Base-by-base conservation (phyloP, 2,113 vertebrate species). In the Alethe diademata region DNA sequence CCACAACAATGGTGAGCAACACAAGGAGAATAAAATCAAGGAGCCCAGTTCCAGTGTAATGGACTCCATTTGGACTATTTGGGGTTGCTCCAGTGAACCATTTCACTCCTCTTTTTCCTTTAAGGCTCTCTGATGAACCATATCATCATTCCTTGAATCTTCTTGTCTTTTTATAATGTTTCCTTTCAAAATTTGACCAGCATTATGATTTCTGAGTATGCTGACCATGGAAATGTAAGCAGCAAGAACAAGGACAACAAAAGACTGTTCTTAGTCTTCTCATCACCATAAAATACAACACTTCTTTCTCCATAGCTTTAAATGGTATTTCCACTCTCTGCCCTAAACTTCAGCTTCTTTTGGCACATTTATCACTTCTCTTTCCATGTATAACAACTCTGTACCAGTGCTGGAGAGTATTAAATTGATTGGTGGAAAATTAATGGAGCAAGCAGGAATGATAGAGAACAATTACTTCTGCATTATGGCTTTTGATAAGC, bases 401-500 rank as follows among this genome's bases (percentile, higher is more conserved):
- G 14, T 45, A 53, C 23, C 29, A 75, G 19, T n/a, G 31, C 13
- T 75, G 35, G 33, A 90, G 73, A 79, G 11, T 45, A 71, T 75
- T 90, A 78, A 87, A 90, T 60, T 72, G 61, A 80, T 75, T 72
- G 53, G 87, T 85, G 36, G 73, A 87, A 90, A 95, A 87, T 72
- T 71, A 95, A 85, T 48, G 78, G 85, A 93, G 60, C 61, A 87
- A 90, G 53, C 18, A 88, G 70, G 14, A 91, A 90, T 9, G 26
- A 78, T 3, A 72, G 40, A 67, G 72, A 92, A 70, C 29, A 93
- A 71, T 51, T 73, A 58, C n/a, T 62, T 58, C 29, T 43, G 47
- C 22, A 60, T 71, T 80, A 43, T 48, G 48, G 43, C 47, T 92
- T 92, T 90, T 65, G 54, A 36, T 50, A 90, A 73, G 43, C 28